Conservation (phyloP, 2,113 vertebrate species). For the Microcebus tavaratra region DNA sequence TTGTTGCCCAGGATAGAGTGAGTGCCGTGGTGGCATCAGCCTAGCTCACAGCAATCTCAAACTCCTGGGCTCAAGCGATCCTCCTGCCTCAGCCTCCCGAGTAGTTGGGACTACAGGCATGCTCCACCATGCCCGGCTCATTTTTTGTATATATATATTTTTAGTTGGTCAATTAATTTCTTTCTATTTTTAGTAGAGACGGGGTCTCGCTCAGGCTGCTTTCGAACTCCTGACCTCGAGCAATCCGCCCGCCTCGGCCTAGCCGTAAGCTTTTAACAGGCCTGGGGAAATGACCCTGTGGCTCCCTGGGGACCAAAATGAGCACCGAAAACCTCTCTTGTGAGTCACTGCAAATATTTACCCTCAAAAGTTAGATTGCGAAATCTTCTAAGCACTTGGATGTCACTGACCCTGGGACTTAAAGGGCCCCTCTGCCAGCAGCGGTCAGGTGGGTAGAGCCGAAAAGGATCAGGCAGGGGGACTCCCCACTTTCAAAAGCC, state of each 20-base stretch:
- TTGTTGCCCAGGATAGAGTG: too few relatives aligned
- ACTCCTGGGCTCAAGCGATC: too few relatives aligned
- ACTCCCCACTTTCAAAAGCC: not conserved
- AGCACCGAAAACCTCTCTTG: not conserved
- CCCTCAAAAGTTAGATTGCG: not conserved
- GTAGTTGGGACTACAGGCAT: too few relatives aligned
- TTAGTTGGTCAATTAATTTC: too few relatives aligned
- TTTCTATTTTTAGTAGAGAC: too few relatives aligned
- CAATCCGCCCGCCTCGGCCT: not conserved
- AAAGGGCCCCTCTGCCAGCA: not conserved
- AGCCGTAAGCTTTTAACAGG: not conserved
- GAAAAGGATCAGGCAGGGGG: not conserved
- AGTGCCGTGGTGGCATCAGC: too few relatives aligned
- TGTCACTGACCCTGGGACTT: not conserved
- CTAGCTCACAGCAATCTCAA: too few relatives aligned
- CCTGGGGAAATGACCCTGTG: not conserved
- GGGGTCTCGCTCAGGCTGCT: too few relatives aligned
- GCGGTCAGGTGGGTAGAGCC: not conserved
- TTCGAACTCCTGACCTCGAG: too few relatives aligned
- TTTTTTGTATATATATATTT: too few relatives aligned
- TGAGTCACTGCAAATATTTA: conserved; percentile 13
- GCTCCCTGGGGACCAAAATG: not conserved
- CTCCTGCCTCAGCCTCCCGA: too few relatives aligned
- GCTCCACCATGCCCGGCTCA: too few relatives aligned
- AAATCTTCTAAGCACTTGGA: not conserved